Conservation (phyloP, 1,140 invertebrate genomes). For the Tetramorium simillimum region DNA sequence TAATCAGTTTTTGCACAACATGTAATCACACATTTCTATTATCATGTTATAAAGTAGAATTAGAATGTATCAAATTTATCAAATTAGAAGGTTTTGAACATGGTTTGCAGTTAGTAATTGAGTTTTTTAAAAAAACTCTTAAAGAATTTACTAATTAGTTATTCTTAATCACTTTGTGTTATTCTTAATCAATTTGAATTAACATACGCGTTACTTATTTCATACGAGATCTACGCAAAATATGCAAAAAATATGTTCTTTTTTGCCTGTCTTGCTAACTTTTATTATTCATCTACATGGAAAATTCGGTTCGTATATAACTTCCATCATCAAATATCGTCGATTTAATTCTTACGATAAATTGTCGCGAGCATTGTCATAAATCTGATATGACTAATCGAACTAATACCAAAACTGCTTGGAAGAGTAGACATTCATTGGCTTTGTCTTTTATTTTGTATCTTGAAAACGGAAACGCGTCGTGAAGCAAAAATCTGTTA, state of each 20-base stretch:
- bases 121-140: background rate
- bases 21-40: background rate
- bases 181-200: background rate
- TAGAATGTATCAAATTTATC: background rate
- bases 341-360: constrained; percentile 27
- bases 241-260: background rate
- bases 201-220: background rate
- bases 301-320: background rate
- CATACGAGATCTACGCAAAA: background rate
- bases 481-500: background rate
- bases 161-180: no score
- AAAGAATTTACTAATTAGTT: no score
- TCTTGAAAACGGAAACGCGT: background rate
- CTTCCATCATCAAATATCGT: background rate
- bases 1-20: constrained; percentile 10
- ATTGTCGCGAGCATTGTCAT: background rate
- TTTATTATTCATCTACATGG: background rate
- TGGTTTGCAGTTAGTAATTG: background rate
- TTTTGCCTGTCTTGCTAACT: background rate
- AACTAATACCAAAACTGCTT: background rate
- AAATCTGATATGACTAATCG: background rate
- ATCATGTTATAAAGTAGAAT: constrained; percentile 11
- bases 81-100: constrained; percentile 1
- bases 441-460: background rate
- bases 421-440: background rate